Evolutionary conservation across 2,113 vertebrate genomes (phyloP), one percentile per base, ranked within the genome.

Genomic region (Phrynocephalus versicolor): DNA sequence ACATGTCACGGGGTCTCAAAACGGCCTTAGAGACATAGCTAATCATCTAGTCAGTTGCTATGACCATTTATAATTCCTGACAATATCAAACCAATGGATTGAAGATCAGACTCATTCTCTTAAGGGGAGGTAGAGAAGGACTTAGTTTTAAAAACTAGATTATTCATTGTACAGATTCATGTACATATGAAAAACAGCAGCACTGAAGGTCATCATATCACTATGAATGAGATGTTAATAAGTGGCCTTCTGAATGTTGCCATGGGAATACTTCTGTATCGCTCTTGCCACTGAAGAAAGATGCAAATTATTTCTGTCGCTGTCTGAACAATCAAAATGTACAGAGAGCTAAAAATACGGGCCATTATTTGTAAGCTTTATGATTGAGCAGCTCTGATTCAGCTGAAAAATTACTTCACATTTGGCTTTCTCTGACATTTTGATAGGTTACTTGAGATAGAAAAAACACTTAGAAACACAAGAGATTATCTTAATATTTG

Each of bases 331-430:
- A 37, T 75, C 71, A 85, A 89, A 88, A n/a, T 7, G 41, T 51
- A 81, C 41, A 57, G 55, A 86, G 27, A 79, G 64, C 57, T 82
- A 87, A 82, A 4, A 58, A 84, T 33, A 72, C 30, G 39, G 73
- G 82, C 86, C 27, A 77, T 89, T 83, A 1, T 1, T 84, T 19
- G 81, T 39, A 84, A 83, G 9, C 84, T 88, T 90, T 78, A 71
- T 37, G 58, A 71, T 84, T 14, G 70, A 37, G 33, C 1, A 70
- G 1, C 35, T 89, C 16, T 83, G 57, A 84, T 84, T 74, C 69
- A 14, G 2, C 58, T 85, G 64, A 65, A 89, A 77, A 88, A 91
- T 82, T 79, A 39, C 7, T 85, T 91, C 77, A 6, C 45, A 39
- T 73, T 81, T 88, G 60, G 51, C n/a, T 89, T 2, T 69, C 79